Evolutionary conservation across 2,888 invertebrate genomes (phyloP), one percentile per base, ranked within the genome.

Genomic region (Hypsopygia costalis): DNA sequence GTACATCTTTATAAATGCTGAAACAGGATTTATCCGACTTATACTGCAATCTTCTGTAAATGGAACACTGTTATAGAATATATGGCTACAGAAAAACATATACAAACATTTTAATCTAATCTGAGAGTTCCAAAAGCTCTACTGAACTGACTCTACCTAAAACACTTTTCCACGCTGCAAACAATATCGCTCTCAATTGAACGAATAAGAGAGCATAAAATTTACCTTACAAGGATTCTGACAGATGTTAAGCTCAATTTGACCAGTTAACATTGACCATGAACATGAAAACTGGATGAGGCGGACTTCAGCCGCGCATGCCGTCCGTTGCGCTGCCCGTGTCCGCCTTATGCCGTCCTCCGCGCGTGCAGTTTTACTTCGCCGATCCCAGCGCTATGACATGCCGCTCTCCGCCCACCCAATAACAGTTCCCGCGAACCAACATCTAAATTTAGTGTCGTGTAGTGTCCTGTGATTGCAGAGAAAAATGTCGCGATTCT

Each of bases 331-430:
- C 38, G 29, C 40, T 11, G 40, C 25, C 38, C 35, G n/a, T 21
- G 33, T 20, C 25, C 21, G 8, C 16, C 34, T 9, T 22, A 21
- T 9, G 22, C n/a, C 10, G 22, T 8, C 16, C 16, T n/a, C 9
- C 11, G 20, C 1, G 28, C 36, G 64, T 62, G 72, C 85, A 86
- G 87, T 87, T 62, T 67, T 52, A 52, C 63, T 58, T 69, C 75
- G 75, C 71, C 66, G 64, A 65, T 66, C 69, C 60, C 46, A 52
- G 69, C 72, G 85, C 59, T 68, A 70, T 78, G 81, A 75, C 81
- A 81, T 81, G 36, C 36, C 70, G 75, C 69, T 68, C 69, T 68
- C 52, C 47, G 55, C 42, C 52, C 52, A 56, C 58, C 58, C 47
- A 46, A 7, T 16, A 9, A 34, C 27, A 47, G 50, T 46, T 54